phyloP scores from a whole-genome alignment of 2,888 invertebrate species.

The Amblyteles armatorius region DNA sequence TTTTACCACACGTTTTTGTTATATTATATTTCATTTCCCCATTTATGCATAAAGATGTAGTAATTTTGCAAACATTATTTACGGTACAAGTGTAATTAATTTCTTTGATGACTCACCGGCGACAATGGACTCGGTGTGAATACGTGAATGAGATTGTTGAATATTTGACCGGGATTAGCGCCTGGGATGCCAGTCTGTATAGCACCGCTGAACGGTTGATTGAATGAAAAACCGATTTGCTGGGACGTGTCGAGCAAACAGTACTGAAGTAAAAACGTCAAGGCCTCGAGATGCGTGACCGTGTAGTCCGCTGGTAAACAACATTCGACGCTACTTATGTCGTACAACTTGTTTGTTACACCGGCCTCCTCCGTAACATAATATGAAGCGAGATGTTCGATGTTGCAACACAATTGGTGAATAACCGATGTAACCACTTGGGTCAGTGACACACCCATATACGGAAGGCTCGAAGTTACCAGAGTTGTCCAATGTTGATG shows the following conservation, averaged over 20 bases:
- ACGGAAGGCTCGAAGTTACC: conserved; percentile 92
- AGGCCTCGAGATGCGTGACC: conserved; percentile 91
- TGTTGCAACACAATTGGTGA: conserved; percentile 92
- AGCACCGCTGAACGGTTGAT: conserved; percentile 86
- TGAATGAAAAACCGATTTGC: conserved; percentile 86
- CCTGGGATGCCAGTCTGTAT: conserved; percentile 86
- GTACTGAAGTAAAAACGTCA: conserved; percentile 92
- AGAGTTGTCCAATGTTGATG: conserved; percentile 94
- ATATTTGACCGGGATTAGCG: conserved; percentile 89
- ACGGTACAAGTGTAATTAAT: neutral
- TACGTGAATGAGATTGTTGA: conserved; percentile 93
- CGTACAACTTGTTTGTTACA: conserved; percentile 74
- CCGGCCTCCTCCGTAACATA: conserved; percentile 79
- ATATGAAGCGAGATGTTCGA: conserved; percentile 87
- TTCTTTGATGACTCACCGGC: conserved; percentile 76
- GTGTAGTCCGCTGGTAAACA: conserved; percentile 91
- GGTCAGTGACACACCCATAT: conserved; percentile 91
- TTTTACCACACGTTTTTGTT: too few relatives aligned
- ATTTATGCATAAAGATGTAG: neutral
- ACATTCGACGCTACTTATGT: conserved; percentile 83
- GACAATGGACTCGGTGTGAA: conserved; percentile 89
- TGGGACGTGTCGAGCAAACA: conserved; percentile 90
- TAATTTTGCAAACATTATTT: neutral
- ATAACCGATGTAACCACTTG: conserved; percentile 92
- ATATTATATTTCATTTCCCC: too few relatives aligned